These are phyloP conservation scores for Sesamia inferens DNA, from an alignment of 2,888 invertebrate species.

Conservation along the genomic window DNA sequence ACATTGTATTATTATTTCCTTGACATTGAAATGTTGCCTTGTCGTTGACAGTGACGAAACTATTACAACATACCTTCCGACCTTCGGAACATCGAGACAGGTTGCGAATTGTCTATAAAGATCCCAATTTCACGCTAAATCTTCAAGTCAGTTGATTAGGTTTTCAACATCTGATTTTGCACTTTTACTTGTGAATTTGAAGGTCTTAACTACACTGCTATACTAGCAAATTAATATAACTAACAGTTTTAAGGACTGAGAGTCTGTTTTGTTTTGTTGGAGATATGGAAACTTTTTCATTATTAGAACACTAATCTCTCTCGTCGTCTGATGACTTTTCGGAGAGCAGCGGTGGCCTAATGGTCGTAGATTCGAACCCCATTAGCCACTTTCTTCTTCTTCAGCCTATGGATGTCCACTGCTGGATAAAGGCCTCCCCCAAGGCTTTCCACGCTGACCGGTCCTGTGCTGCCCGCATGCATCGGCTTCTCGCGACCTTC, in stretches of 20 bases:
- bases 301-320: no score
- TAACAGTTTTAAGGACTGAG: background rate
- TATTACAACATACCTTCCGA: slow-evolving; percentile 15
- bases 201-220: background rate
- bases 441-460: no score
- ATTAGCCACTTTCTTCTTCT: no score
- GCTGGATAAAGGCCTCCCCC: no score
- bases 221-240: background rate
- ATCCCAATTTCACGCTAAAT: slow-evolving; percentile 23
- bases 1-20: slow-evolving; percentile 20
- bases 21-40: slow-evolving; percentile 34
- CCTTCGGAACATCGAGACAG: slow-evolving; percentile 17
- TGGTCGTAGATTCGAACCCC: no score
- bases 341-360: no score
- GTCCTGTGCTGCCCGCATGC: no score
- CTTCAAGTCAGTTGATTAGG: slow-evolving; percentile 9
- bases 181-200: background rate
- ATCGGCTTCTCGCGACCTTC: no score
- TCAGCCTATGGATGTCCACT: no score
- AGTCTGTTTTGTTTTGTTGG: background rate
- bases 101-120: slow-evolving; percentile 19
- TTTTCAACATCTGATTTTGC: slow-evolving; percentile 11
- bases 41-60: slow-evolving; percentile 26
- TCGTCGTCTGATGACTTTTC: no score
- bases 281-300: background rate